Evolutionary conservation across 2,888 invertebrate genomes (phyloP).

Genomic region (Pyralis farinalis): DNA sequence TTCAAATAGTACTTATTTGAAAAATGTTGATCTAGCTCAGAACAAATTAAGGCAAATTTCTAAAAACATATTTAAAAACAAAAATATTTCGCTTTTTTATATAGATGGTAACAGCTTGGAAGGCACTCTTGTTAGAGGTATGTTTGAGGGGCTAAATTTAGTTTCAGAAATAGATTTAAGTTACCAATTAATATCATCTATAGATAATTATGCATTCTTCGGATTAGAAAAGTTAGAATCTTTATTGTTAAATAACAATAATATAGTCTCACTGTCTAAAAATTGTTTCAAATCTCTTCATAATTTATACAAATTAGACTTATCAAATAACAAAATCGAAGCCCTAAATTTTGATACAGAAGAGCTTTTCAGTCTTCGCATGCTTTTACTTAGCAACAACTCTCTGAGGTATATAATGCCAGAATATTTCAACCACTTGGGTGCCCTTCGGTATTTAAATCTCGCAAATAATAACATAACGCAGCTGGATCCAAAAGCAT

Average conservation of each 20-base stretch:
- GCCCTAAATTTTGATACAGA: constrained; percentile 42
- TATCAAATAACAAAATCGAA: constrained; percentile 47
- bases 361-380: constrained; percentile 37
- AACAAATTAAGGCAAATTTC: constrained; percentile 45
- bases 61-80: constrained; percentile 41
- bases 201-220: constrained; percentile 50
- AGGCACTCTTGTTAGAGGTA: constrained; percentile 41
- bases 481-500: constrained; percentile 37
- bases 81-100: constrained; percentile 36
- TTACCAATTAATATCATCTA: constrained; percentile 34
- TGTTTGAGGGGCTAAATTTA: constrained; percentile 44
- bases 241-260: constrained; percentile 47
- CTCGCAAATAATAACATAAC: constrained; percentile 51
- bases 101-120: constrained; percentile 39
- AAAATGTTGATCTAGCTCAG: constrained; percentile 36
- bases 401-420: constrained; percentile 34
- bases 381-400: constrained; percentile 41
- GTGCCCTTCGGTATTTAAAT: constrained; percentile 42
- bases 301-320: constrained; percentile 37
- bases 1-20: constrained; percentile 23
- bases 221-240: constrained; percentile 32
- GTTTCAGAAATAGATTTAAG: constrained; percentile 40
- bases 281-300: constrained; percentile 39
- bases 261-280: constrained; percentile 31
- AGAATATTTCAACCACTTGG: constrained; percentile 35